Percentiles rank a stretch among this genome's conserved stretches.
Evolutionary conservation across 2,113 vertebrate genomes (phyloP).

Genomic region (Desmodus rotundus): DNA sequence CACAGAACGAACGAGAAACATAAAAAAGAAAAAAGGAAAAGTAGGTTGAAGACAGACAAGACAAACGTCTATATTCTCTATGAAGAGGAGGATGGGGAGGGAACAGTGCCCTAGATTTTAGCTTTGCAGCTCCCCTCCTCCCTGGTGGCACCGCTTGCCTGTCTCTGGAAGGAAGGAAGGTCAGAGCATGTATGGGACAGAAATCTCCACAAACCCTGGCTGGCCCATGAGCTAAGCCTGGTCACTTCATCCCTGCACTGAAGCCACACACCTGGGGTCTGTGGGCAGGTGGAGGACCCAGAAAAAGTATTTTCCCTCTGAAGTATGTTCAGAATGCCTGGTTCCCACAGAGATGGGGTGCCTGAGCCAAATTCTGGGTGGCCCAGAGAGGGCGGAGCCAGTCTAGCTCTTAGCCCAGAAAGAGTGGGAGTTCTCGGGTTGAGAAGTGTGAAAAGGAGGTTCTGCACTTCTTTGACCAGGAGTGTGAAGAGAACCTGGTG

Average conservation of each 20-base stretch:
- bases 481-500: background rate
- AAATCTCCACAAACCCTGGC: background rate
- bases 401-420: background rate
- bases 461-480: constrained; percentile 1
- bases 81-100: constrained; percentile 27
- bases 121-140: constrained; percentile 33
- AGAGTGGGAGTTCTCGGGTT: background rate
- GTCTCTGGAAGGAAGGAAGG: background rate
- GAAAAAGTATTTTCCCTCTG: constrained; percentile 9
- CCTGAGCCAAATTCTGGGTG: background rate
- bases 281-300: background rate
- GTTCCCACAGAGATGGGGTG: background rate
- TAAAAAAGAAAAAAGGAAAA: constrained; percentile 46
- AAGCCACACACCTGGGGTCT: background rate
- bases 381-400: background rate
- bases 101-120: constrained; percentile 60
- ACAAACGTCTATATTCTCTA: constrained; percentile 47
- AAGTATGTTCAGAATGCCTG: background rate
- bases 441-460: background rate
- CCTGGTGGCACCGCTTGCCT: background rate
- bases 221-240: background rate
- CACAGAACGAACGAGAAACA: constrained; percentile 24
- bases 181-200: background rate
- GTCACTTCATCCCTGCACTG: background rate
- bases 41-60: constrained; percentile 63